Conservation (phyloP, 2,113 vertebrate genomes). For the Serilophus lunatus region DNA sequence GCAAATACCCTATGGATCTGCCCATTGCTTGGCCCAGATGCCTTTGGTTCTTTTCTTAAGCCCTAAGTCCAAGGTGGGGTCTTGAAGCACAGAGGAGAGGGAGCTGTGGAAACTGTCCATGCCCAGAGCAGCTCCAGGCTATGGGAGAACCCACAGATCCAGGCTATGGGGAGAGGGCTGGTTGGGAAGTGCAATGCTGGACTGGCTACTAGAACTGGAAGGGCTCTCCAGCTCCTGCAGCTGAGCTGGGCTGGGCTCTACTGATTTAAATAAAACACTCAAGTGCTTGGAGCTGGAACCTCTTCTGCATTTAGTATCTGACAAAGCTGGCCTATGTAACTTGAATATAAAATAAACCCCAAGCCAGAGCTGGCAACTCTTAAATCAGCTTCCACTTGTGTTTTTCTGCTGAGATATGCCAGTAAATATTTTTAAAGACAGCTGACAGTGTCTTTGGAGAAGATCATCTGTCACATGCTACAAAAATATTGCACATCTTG, state of each 20-base stretch:
- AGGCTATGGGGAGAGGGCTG: not conserved
- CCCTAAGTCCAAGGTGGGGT: not conserved
- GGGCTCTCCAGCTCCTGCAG: not conserved
- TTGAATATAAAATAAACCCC: slow-evolving; percentile 33
- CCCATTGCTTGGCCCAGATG: not conserved
- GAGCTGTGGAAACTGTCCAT: not conserved
- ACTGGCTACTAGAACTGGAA: not conserved
- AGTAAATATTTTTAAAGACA: slow-evolving; percentile 27
- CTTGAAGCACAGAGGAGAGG: not conserved
- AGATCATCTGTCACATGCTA: not conserved
- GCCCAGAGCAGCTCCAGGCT: not conserved
- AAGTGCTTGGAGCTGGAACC: slow-evolving; percentile 3
- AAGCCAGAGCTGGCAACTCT: slow-evolving; percentile 20
- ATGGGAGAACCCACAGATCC: not conserved
- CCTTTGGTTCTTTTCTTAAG: not conserved
- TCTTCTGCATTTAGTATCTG: not conserved
- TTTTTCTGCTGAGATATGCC: slow-evolving; percentile 17
- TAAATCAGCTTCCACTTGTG: slow-evolving; percentile 17
- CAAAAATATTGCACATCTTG: not conserved
- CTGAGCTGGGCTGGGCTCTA: not conserved
- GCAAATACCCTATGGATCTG: not conserved
- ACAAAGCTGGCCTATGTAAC: not conserved
- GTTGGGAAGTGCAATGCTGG: not conserved
- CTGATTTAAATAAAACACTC: not conserved
- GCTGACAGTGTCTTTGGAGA: not conserved